These are phyloP conservation scores for Paratrypauchen microcephalus DNA, from an alignment of 2,797 vertebrate genomes.

Conservation along the genomic window DNA sequence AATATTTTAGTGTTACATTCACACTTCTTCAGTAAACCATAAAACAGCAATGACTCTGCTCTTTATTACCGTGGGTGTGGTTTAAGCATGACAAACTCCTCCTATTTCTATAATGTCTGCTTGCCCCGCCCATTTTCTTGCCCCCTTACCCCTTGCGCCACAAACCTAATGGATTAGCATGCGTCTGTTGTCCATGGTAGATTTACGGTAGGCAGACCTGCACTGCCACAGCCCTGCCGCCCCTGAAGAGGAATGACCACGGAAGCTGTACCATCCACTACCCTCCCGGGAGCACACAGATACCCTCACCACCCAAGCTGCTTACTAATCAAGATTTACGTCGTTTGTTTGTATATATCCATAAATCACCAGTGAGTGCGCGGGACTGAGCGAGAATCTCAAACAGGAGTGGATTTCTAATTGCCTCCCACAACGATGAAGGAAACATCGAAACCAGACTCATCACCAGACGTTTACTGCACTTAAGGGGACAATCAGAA, in stretches of 20 bases:
- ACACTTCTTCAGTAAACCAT: neutral
- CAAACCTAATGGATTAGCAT: constrained; percentile 64
- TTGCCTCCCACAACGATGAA: constrained; percentile 44
- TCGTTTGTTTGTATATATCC: constrained; percentile 38
- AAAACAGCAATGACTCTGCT: neutral
- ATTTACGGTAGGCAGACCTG: constrained; percentile 49
- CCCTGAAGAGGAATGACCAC: constrained; percentile 51
- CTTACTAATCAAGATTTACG: constrained; percentile 55
- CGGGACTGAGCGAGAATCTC: constrained; percentile 53
- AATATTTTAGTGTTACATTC: neutral
- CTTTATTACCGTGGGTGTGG: neutral
- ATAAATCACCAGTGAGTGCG: constrained; percentile 50
- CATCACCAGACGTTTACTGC: constrained; percentile 38
- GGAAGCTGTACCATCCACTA: constrained; percentile 42
- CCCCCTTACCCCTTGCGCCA: constrained; percentile 47
- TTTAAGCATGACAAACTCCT: neutral
- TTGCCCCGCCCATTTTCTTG: constrained; percentile 26
- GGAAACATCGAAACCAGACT: constrained; percentile 20
- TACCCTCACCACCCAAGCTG: constrained; percentile 26
- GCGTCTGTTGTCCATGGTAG: constrained; percentile 50
- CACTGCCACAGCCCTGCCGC: constrained; percentile 49
- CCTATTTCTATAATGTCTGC: constrained; percentile 4
- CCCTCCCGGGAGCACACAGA: constrained; percentile 41
- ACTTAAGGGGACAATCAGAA: constrained; percentile 35
- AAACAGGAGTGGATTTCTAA: constrained; percentile 50